Base-by-base conservation (phyloP, 2,113 vertebrate genomes). In the Marmota flaviventris region DNA sequence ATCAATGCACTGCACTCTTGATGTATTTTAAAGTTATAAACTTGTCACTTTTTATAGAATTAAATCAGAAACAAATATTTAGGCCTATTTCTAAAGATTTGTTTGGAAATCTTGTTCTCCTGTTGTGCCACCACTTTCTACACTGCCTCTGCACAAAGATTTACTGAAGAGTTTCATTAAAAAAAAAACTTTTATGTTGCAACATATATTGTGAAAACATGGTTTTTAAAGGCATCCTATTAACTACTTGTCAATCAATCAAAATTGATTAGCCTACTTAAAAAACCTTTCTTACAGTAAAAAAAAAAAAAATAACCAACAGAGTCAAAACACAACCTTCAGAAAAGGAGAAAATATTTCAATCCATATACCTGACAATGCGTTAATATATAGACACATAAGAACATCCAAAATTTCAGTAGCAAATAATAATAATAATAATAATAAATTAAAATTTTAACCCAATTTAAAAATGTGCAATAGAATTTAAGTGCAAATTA, bases 1-100 rank as follows among this genome's bases (percentile, higher is more conserved):
- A 78, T 79, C 48, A 70, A 96, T 67, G 88, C 92, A 95, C 94
- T 93, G 89, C 92, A 96, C 92, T 97, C 97, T 96, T 84, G 65
- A 79, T 91, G 75, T 13, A 20, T 94, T 92, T 97, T 88, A 89
- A 53, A 89, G 6, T 90, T 84, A 95, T 2, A 67, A 82, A 72
- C 53, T 45, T 93, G 5, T 72, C 51, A 77, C 93, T 91, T 96
- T 89, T 91, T 93, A 24, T 85, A 70, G 89, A 90, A 91, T 65
- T 65, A 90, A 91, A 56, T 81, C 53, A 91, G 95, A 95, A 91
- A 91, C 86, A 92, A 77, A 91, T 88, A 83, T 85, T 82, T 94
- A 85, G 37, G 42, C 51, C 22, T 76, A 7, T 79, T 39, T 39
- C 45, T 94, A 72, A 92, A 63, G 58, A 77, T 58, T 87, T 24